Conservation (phyloP, 2,888 invertebrate genomes). For the Rhabditophanes sp. region DNA sequence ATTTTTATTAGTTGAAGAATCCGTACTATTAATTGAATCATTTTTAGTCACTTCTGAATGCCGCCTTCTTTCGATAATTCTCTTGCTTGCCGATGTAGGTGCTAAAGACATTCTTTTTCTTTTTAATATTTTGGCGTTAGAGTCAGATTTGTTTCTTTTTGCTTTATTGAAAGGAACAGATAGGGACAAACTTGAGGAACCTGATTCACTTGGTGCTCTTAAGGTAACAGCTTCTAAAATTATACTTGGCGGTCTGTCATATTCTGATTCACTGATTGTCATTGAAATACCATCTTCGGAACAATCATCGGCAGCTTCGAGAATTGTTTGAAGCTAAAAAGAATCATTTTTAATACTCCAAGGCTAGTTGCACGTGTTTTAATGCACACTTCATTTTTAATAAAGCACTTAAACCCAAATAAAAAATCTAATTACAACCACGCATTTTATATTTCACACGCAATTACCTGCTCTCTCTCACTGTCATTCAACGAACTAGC, state of each 20-base stretch:
- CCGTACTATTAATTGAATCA: slow-evolving; percentile 1
- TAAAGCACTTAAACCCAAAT: slow-evolving; percentile 6
- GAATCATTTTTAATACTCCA: neutral
- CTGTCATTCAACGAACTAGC: slow-evolving; percentile 39
- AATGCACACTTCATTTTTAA: too few species aligned
- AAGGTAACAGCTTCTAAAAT: slow-evolving; percentile 39
- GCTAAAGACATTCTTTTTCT: too few species aligned
- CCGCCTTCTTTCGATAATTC: slow-evolving; percentile 4
- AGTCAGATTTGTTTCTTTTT: too few species aligned
- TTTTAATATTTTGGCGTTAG: too few species aligned
- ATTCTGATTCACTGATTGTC: slow-evolving; percentile 11
- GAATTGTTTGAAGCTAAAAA: slow-evolving; percentile 36
- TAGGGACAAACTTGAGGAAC: slow-evolving; percentile 7
- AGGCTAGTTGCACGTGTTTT: slow-evolving; percentile 1
- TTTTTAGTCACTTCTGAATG: slow-evolving; percentile 4
- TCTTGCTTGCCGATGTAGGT: too few species aligned
- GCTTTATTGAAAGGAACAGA: too few species aligned
- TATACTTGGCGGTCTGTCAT: slow-evolving; percentile 32
- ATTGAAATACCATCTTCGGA: slow-evolving; percentile 18
- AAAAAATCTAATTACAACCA: slow-evolving; percentile 1
- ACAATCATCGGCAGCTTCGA: slow-evolving; percentile 35
- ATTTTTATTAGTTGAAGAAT: slow-evolving; percentile 1
- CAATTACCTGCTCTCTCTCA: slow-evolving; percentile 32
- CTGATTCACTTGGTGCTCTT: slow-evolving; percentile 15
- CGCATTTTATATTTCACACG: neutral